Base-by-base conservation (phyloP, 2,797 vertebrate species). In the Glyptemys insculpta region DNA sequence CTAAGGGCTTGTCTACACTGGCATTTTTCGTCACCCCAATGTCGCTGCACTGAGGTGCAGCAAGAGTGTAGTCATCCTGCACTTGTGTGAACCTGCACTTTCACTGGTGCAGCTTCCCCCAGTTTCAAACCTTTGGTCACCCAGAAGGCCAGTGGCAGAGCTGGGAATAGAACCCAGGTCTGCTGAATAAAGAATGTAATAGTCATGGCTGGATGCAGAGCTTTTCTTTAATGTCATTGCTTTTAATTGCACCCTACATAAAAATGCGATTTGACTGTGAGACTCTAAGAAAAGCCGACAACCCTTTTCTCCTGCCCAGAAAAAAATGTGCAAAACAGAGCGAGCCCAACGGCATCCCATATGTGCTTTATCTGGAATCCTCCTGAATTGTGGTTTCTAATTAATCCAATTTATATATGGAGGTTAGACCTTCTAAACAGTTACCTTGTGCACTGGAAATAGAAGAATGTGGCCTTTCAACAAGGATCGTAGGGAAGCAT, bases 381-480 rank as follows among this genome's bases (percentile, higher is more conserved):
- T 37, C 23, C 95, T 96, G 94, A 86, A 87, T 85, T 95, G 90
- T 94, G 94, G 86, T 94, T 97, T 97, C 94, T 96, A 83, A 97
- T 97, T 86, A 96, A 97, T 96, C 97, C 93, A 94, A 97, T 97
- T 96, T 96, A 96, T 94, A 92, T 97, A 93, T 95, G 92, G 95
- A 96, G 94, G 94, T 94, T 97, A 90, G 81, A 93, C 94, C 78
- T 2, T 89, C 95, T 97, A 95, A 97, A 96, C 96, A 95, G 97
- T 96, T 95, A 95, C 93, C 94, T 96, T 96, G 96, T 95, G 95
- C 84, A 95, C 88, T 96, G 94, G 89, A 95, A 97, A 93, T 96
- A 95, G 97, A 98, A 98, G 97, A 98, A 98, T 97, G 95, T 87
- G 87, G 97, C 95, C 97, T 97, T 97, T 97, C 97, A 98, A 96